Conservation (phyloP, 1,140 invertebrate genomes). For the Eurosta solidaginis region DNA sequence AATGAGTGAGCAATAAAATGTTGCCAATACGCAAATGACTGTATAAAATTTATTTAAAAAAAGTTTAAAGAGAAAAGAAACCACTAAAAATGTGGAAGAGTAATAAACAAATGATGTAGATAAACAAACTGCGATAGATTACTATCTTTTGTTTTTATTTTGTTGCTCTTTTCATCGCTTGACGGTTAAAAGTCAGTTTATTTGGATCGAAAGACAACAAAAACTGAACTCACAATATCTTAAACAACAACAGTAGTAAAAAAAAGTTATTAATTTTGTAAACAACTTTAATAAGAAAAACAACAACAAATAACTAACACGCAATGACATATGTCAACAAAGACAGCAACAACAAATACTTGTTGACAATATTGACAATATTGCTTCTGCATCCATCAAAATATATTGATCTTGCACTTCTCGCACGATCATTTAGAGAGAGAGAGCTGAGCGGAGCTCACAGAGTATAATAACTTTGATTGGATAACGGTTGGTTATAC, state of each 20-base stretch:
- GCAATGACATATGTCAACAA: background rate
- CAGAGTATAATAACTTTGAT: too few species aligned
- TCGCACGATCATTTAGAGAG: conserved; percentile 4
- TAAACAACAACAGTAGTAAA: background rate
- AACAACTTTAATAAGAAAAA: background rate
- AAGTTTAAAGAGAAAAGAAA: background rate
- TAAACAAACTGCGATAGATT: background rate
- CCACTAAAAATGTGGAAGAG: background rate
- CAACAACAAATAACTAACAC: background rate
- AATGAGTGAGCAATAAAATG: background rate
- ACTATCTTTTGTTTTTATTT: background rate
- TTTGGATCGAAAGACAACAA: background rate
- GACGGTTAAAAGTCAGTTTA: background rate
- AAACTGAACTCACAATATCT: background rate
- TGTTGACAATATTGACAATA: background rate
- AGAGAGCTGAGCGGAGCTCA: too few species aligned
- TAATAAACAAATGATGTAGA: background rate
- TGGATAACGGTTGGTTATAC: too few species aligned
- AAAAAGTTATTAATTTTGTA: background rate
- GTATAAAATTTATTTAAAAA: background rate
- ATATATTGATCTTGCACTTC: conserved; percentile 13
- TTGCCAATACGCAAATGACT: background rate
- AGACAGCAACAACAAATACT: background rate
- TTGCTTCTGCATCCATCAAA: background rate
- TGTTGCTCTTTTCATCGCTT: background rate